Evolutionary conservation across 2,888 invertebrate species (phyloP).

Genomic region (Pilophorus perplexus): DNA sequence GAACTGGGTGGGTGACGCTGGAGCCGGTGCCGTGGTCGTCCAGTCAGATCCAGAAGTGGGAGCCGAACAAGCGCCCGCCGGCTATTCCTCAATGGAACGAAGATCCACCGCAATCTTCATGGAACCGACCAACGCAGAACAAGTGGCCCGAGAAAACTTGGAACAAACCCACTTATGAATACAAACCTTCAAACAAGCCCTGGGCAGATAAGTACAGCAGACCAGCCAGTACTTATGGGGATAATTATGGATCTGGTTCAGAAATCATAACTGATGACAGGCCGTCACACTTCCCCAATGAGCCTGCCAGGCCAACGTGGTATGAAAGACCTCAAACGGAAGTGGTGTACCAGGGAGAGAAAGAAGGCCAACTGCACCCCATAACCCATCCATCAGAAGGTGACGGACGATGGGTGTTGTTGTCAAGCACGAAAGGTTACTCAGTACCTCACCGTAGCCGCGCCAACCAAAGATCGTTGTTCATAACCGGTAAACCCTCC

Average conservation of each 20-base stretch:
- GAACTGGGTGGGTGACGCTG: slow-evolving; percentile 73
- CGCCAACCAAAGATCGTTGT: slow-evolving; percentile 53
- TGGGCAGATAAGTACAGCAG: slow-evolving; percentile 35
- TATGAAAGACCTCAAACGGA: slow-evolving; percentile 52
- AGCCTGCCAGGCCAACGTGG: slow-evolving; percentile 45
- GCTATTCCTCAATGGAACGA: slow-evolving; percentile 48
- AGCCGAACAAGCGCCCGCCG: slow-evolving; percentile 61
- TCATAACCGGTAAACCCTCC: slow-evolving; percentile 46
- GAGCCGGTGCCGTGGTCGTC: slow-evolving; percentile 76
- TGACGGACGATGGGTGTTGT: slow-evolving; percentile 73
- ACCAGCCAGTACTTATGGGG: slow-evolving; percentile 26
- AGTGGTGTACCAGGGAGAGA: slow-evolving; percentile 46
- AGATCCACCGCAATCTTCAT: slow-evolving; percentile 45
- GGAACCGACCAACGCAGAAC: slow-evolving; percentile 49
- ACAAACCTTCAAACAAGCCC: slow-evolving; percentile 49
- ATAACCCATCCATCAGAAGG: slow-evolving; percentile 59
- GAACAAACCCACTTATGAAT: slow-evolving; percentile 52
- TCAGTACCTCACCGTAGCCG: slow-evolving; percentile 56
- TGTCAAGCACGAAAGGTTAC: slow-evolving; percentile 76
- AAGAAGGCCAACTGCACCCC: slow-evolving; percentile 41
- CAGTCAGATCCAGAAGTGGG: slow-evolving; percentile 78
- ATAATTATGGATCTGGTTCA: slow-evolving; percentile 47
- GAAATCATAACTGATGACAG: slow-evolving; percentile 60
- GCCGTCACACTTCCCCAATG: slow-evolving; percentile 57
- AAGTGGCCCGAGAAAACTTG: slow-evolving; percentile 55